A percentile compares a stretch with the other conserved stretches of the same genome.
Conservation (phyloP, 2,113 vertebrate species). For the Trichechus manatus region DNA sequence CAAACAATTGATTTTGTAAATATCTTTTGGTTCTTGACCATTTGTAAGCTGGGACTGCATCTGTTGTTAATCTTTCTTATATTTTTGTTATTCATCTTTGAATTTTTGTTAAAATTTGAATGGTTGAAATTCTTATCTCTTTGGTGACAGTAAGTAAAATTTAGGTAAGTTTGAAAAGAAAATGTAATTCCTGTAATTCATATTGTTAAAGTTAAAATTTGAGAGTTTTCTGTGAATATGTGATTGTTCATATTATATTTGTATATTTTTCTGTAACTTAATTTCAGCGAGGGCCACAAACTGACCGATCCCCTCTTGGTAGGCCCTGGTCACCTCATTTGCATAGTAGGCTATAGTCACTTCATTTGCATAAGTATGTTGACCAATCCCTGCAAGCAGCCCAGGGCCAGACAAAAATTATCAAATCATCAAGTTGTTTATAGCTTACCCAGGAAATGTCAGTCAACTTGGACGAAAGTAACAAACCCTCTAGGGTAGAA, state of each 20-base stretch:
- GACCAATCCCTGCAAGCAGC: too few species aligned
- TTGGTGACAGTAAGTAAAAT: conserved; percentile 2
- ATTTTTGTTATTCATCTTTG: conserved; percentile 20
- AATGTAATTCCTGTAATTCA: not conserved
- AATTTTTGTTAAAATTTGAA: conserved; percentile 30
- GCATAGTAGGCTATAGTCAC: too few species aligned
- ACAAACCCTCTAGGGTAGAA: not conserved
- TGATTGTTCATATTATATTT: not conserved
- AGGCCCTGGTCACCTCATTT: too few species aligned
- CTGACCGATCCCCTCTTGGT: too few species aligned
- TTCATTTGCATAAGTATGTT: too few species aligned
- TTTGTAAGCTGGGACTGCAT: conserved; percentile 12
- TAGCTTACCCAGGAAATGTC: too few species aligned
- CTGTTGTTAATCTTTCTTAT: conserved; percentile 7
- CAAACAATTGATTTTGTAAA: not conserved
- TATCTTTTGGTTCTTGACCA: conserved; percentile 29
- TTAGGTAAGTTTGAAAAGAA: not conserved
- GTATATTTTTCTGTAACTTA: not conserved
- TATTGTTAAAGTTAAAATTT: conserved; percentile 25
- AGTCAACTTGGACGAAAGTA: too few species aligned
- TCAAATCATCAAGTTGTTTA: too few species aligned
- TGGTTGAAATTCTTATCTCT: not conserved
- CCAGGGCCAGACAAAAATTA: too few species aligned
- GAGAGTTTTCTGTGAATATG: not conserved
- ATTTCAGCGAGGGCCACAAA: not conserved